Base-by-base conservation (phyloP, 2,797 vertebrate species). In the Bufotes viridis region DNA sequence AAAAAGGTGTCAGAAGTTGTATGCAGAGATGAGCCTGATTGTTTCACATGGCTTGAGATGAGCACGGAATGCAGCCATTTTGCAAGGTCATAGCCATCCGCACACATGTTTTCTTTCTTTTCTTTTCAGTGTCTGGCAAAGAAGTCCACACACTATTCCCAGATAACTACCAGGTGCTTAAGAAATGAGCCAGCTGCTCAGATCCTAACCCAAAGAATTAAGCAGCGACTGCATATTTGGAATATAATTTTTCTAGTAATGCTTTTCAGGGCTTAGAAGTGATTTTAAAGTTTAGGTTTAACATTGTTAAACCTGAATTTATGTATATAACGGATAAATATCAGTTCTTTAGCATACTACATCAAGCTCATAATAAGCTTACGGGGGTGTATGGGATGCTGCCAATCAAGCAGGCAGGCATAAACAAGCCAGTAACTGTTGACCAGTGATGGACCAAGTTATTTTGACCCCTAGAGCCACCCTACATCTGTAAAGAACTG, bases 11-110 rank as follows among this genome's bases (percentile, higher is more conserved):
- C 74, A 78, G n/a, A 20, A 29, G 57, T 34, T 51, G 42, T 78
- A 65, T 55, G 42, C 51, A 67, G 24, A 85, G 84, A 85, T 78
- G 60, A 78, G 84, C 70, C 11, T 55, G 60, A 85, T 85, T 20
- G 84, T 85, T 65, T 67, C 84, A 85, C 84, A 20, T 78, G 84
- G 74, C 82, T 75, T 60, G 29, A n/a, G 69, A 75, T 51, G 58
- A 85, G 83, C 83, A 78, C 83, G 58, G 70, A 63, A 85, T 63
- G 42, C 51, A 63, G 34, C 58, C 34, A 78, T 78, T 18, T 78
- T 53, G 42, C 7, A 53, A 26, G 51, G 11, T 20, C n/a, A 12
- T 49, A 51, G 17, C 55, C 55, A 60, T 74, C 70, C 24, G 26
- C 58, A 22, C 55, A 29, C 70, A 60, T 63, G 58, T 74, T 51